Base-by-base conservation (phyloP, 2,113 vertebrate genomes). In the Psilopogon haemacephalus region DNA sequence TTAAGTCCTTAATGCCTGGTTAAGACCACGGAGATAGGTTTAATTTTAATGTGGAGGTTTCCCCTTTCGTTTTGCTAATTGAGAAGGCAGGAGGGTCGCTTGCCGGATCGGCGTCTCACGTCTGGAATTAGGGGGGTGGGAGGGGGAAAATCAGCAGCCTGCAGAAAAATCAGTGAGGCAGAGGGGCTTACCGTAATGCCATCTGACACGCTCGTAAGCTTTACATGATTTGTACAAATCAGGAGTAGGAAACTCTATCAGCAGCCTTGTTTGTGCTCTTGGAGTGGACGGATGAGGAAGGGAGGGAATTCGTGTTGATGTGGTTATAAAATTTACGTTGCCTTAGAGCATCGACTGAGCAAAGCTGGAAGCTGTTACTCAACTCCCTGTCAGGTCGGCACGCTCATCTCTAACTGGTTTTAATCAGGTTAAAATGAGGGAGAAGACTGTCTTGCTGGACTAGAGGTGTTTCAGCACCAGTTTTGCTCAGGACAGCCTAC, bases 161-260 rank as follows among this genome's bases (percentile, higher is more conserved):
- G 38, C 58, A 48, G 75, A n/a, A 86, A 86, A 88, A 86, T 74
- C 48, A 60, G 63, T 19, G 30, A 55, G 75, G 68, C 72, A 59
- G 20, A 50, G 37, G 32, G 67, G 30, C 19, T 86, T 40, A 17
- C 65, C 63, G 9, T 91, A 67, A 89, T 70, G 71, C 15, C 71
- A 30, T 69, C 62, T 73, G 92, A 87, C 90, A 78, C 77, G 13
- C 58, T 69, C 67, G 2, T 58, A 72, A 92, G 62, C 59, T 82
- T 33, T n/a, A 60, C 13, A 6, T 72, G 88, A 75, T 90, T 88
- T 59, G 70, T 58, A 79, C 80, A 94, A 92, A 96, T 84, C 86
- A 67, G 68, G 78, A 85, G 71, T 9, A 46, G 15, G 59, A 59
- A 92, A 82, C 71, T 28, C 91, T 46, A 62, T 50, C 81, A 50